Base-by-base conservation (phyloP, 2,888 invertebrate species). In the Zaprionus lineosus region DNA sequence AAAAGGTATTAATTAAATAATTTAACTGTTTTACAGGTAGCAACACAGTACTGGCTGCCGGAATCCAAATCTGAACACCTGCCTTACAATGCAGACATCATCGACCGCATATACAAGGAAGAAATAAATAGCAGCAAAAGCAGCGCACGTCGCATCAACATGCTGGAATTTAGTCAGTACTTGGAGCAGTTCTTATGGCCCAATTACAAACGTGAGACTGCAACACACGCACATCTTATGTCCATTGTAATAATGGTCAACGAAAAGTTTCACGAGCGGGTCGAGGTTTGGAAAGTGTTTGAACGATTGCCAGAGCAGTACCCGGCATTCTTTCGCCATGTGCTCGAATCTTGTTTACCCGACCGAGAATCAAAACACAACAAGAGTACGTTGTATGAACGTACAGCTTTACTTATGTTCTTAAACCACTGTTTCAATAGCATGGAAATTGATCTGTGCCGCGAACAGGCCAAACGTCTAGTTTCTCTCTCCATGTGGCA, bases 191-290 rank as follows among this genome's bases (percentile, higher is more conserved):
- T 96, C 89, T 89, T 99, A 44, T 99, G 99, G 99, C 98, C 98
- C 0, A 96, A 98, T 90, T 99, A 96, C 89, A 91, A 92, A 48
- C 92, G 94, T 0, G 93, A 93, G n/a, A 90, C 91, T 71, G 94
- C 97, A 1, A 92, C 95, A 1, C 93, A 94, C 79, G 94, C 95
- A n/a, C 98, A 98, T 89, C 93, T 98, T 86, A 94, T 99, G 94
- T 98, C 98, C 0, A 97, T 99, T 68, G 96, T 98, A n/a, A 95
- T 97, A 0, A 97, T 99, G 96, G 94, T 99, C 36, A 99, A 99
- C 91, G 99, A 99, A 89, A 99, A 99, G 89, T 98, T 98, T 87
- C 92, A 99, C 1, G 99, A 99, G 90, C 92, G 99, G 46, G 98
- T 99, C 5, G 96, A 96, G 61, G 97, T 98, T 2, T 99, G 99